A percentile compares a stretch with the other conserved stretches of the same genome.
These are phyloP conservation scores for Chrysolina americana DNA, from an alignment of 2,888 invertebrate species.

Conservation along the genomic window DNA sequence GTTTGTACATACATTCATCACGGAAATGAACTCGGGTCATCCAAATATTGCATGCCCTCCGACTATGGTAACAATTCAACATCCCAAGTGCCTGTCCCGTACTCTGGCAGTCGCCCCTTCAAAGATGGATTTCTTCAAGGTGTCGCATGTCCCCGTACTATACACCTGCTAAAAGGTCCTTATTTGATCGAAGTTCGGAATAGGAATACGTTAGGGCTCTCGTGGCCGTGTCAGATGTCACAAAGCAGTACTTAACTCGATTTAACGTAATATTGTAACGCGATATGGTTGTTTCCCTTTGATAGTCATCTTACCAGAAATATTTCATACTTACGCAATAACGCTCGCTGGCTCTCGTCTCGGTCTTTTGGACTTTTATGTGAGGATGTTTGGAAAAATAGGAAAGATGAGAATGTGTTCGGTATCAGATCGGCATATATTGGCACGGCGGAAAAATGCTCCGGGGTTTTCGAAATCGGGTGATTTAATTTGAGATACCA, in stretches of 20 bases:
- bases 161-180: constrained; percentile 34
- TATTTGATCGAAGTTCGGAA: constrained; percentile 47
- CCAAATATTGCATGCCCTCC: too few species aligned
- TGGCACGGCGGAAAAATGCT: background rate
- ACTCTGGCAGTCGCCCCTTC: background rate
- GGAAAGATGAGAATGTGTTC: constrained; percentile 1
- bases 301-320: constrained; percentile 56
- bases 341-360: constrained; percentile 21
- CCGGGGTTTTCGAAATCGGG: too few species aligned
- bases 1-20: too few species aligned
- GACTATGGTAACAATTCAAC: too few species aligned
- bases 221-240: constrained; percentile 50
- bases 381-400: background rate
- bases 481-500: too few species aligned
- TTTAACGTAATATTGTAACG: constrained; percentile 59
- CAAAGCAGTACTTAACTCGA: constrained; percentile 58
- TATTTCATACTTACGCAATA: constrained; percentile 49
- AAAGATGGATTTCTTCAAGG: constrained; percentile 11
- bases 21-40: too few species aligned
- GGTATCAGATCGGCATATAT: constrained; percentile 4
- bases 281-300: constrained; percentile 57
- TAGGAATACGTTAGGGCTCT: constrained; percentile 48
- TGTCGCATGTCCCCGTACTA: constrained; percentile 35
- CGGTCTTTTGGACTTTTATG: constrained; percentile 15
- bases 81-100: background rate